phyloP scores from a whole-genome alignment of 2,888 invertebrate species.

The Pachymerium ferrugineum region DNA sequence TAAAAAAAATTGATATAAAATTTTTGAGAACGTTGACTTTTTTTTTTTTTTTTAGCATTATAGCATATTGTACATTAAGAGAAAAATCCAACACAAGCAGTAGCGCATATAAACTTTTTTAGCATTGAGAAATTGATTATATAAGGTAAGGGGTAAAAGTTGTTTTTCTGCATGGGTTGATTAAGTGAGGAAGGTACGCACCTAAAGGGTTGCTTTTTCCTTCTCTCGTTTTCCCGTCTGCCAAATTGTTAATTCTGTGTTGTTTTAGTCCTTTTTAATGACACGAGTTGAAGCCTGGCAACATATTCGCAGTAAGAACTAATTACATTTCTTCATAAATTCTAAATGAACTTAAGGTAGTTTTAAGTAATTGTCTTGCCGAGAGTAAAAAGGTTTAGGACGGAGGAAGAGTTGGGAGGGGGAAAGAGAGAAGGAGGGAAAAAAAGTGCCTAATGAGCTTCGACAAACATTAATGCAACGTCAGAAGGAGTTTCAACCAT shows the following conservation, averaged over 20 bases:
- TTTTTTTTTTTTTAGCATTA: no score
- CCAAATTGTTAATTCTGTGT: constrained; percentile 18
- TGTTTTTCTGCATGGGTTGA: constrained; percentile 3
- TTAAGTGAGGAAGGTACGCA: constrained; percentile 23
- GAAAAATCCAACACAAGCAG: no score
- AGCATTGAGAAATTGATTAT: constrained; percentile 5
- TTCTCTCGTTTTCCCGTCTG: background rate
- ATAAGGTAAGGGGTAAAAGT: constrained; percentile 14
- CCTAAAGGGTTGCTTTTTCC: no score
- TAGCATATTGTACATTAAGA: no score
- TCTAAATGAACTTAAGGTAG: constrained; percentile 31
- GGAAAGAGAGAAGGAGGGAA: background rate
- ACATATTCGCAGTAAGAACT: constrained; percentile 28
- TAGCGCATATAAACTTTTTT: background rate
- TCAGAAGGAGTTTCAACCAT: constrained; percentile 14
- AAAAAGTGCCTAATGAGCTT: constrained; percentile 29
- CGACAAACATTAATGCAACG: constrained; percentile 29
- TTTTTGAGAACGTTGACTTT: no score
- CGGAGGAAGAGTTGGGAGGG: background rate
- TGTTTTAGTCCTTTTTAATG: constrained; percentile 28
- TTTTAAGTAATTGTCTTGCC: constrained; percentile 31
- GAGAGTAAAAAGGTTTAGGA: constrained; percentile 28
- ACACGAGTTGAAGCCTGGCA: constrained; percentile 20
- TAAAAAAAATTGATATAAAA: no score
- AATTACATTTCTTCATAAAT: constrained; percentile 33